phyloP scores from a whole-genome alignment of 1,140 invertebrate species.

The Chionoecetes opilio region DNA sequence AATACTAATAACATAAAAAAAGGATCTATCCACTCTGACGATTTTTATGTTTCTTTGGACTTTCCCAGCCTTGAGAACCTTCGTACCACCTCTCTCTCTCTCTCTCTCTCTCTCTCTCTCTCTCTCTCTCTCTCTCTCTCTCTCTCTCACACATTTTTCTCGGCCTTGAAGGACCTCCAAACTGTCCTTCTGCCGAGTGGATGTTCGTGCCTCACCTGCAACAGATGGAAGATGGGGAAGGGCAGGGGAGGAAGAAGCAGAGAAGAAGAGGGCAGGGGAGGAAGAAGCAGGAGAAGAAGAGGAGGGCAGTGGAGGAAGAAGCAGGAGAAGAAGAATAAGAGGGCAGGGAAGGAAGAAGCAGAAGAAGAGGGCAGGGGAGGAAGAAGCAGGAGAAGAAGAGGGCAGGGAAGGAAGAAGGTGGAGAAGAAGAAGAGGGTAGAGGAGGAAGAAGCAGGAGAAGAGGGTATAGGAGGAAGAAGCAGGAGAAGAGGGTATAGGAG shows the following conservation, averaged over 20 bases:
- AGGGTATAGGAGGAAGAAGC: not conserved
- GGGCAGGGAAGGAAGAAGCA: not conserved
- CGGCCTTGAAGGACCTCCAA: not conserved
- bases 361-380: not conserved
- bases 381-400: not conserved
- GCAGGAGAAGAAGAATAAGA: no score
- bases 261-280: not conserved
- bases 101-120: not conserved
- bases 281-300: no score
- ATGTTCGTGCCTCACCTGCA: not conserved
- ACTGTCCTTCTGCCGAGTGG: not conserved
- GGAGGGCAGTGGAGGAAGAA: no score
- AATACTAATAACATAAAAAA: no score
- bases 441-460: not conserved
- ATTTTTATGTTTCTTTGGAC: not conserved
- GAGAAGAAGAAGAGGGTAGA: not conserved
- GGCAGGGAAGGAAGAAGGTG: not conserved
- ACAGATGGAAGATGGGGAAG: not conserved
- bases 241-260: not conserved
- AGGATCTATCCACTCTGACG: not conserved
- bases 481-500: not conserved
- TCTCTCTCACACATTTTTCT: not conserved
- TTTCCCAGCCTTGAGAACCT: constrained; percentile 3
- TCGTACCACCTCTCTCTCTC: not conserved
- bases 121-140: not conserved